Percentiles rank a stretch among this genome's conserved stretches.
Conservation (phyloP, 2,797 vertebrate genomes). For the Lepus townsendii region DNA sequence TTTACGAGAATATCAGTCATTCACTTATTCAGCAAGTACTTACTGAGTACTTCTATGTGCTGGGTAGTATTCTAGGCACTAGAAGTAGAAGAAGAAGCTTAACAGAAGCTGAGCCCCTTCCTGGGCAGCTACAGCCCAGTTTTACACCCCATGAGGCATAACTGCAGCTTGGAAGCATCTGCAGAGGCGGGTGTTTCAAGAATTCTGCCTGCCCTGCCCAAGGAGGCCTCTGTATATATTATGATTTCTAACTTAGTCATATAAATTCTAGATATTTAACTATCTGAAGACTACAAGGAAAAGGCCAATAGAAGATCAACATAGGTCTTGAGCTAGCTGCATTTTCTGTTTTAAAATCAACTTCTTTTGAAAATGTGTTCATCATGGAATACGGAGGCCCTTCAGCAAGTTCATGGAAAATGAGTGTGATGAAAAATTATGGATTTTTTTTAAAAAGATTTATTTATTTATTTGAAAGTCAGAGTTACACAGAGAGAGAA, state of each 20-base stretch:
- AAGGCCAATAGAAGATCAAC: not conserved
- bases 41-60: not conserved
- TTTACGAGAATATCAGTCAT: not conserved
- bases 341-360: not conserved
- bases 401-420: too few species aligned
- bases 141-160: not conserved
- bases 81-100: not conserved
- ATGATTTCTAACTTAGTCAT: not conserved
- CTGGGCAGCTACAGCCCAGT: not conserved
- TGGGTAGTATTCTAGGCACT: too few species aligned
- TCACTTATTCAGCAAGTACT: not conserved
- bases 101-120: too few species aligned
- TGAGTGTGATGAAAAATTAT: too few species aligned
- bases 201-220: accelerated
- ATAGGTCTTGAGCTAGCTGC: not conserved
- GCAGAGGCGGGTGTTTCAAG: not conserved
- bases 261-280: not conserved
- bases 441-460: too few species aligned
- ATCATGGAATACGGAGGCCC: not conserved
- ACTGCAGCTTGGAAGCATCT: not conserved
- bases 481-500: too few species aligned
- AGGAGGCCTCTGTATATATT: not conserved
- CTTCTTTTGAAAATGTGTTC: not conserved
- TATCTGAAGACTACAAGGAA: not conserved
- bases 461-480: too few species aligned